Percentiles rank a stretch among this genome's conserved stretches.
These are phyloP conservation scores for Physeter macrocephalus DNA, from an alignment of 2,113 vertebrate genomes.

Conservation along the genomic window DNA sequence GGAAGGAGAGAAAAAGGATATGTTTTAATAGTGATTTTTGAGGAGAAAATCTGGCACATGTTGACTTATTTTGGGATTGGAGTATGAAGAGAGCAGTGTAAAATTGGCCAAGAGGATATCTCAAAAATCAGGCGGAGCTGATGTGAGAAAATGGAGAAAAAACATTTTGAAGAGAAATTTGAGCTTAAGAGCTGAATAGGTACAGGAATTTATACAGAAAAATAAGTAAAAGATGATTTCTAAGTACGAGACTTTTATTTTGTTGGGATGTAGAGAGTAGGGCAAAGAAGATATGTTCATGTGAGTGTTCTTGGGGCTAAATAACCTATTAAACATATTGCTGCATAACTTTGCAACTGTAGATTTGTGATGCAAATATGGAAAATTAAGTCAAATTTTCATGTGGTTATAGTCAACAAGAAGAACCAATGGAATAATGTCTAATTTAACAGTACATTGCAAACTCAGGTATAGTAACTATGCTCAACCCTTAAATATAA, in stretches of 20 bases:
- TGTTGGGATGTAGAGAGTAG: neutral
- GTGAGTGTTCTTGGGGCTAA: neutral
- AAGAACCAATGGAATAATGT: neutral
- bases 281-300: neutral
- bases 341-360: neutral
- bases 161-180: neutral
- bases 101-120: neutral
- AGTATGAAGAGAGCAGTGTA: neutral
- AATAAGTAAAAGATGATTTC: neutral
- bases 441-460: neutral
- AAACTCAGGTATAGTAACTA: neutral
- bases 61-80: neutral
- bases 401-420: neutral
- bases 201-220: neutral
- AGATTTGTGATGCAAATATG: neutral
- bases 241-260: neutral
- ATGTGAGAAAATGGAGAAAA: neutral
- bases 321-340: neutral
- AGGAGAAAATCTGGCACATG: neutral
- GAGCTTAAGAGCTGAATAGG: neutral
- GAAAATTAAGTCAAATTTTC: neutral
- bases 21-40: neutral
- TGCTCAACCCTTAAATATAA: neutral
- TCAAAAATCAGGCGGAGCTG: neutral
- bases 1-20: neutral